phyloP scores from a whole-genome alignment of 2,113 vertebrate species.

The Pitta sordida region DNA sequence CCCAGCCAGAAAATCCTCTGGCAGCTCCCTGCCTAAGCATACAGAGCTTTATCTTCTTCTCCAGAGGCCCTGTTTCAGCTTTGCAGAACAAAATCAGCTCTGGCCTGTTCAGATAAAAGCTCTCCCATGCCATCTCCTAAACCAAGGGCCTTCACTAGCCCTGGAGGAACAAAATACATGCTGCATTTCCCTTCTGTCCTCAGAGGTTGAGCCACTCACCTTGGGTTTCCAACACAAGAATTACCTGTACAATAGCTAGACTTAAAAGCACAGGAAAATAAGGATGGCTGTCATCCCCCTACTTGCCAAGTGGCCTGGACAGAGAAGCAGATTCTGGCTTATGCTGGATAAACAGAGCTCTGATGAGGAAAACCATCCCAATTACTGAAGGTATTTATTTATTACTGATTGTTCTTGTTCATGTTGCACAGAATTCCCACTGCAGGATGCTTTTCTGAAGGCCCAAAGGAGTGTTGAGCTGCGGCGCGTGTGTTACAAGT shows the following conservation, averaged over 20 bases:
- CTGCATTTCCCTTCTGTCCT: not conserved
- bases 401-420: not conserved
- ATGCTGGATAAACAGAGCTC: not conserved
- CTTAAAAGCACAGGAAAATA: not conserved
- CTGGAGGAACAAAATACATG: not conserved
- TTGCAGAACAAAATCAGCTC: not conserved
- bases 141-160: not conserved
- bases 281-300: not conserved
- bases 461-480: not conserved
- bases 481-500: not conserved
- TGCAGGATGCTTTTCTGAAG: not conserved
- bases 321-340: not conserved
- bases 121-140: not conserved
- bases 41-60: not conserved
- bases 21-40: not conserved
- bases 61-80: not conserved
- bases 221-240: not conserved
- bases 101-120: not conserved
- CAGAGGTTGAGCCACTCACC: not conserved
- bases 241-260: not conserved
- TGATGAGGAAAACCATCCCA: not conserved
- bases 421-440: not conserved
- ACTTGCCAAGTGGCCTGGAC: not conserved
- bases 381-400: not conserved
- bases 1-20: slow-evolving; percentile 17